Base-by-base conservation (phyloP, 2,797 vertebrate genomes). In the Erpetoichthys calabaricus region DNA sequence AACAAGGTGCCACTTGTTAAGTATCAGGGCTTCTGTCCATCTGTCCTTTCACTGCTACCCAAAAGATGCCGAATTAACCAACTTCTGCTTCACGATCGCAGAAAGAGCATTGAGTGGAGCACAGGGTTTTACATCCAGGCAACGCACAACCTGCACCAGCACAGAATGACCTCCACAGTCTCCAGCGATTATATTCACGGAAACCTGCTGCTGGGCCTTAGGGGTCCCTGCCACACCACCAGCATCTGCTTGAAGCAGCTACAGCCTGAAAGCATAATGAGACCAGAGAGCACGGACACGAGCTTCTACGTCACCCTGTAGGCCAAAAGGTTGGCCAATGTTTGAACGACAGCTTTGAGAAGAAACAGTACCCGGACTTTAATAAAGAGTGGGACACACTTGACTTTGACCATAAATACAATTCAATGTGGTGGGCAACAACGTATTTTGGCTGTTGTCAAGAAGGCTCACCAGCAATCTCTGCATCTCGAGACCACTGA, bases 241-340 rank as follows among this genome's bases (percentile, higher is more conserved):
- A 57, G 45, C 8, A 8, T 51, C 7, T 52, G 45, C 45, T 6
- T 45, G 5, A 58, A 41, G 41, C 43, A 50, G 6, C 45, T 8
- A 7, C 8, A 43, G 51, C 44, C 25, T 9, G 47, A 45, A 45
- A 8, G 57, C 44, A 46, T n/a, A 3, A 42, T 4, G 43, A 44
- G 8, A 53, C 57, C 57, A 43, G 44, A 53, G 45, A 44, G 46
- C 42, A 51, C 2, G 8, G 58, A 59, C 9, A 10, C 8, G 45
- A 57, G 4, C 45, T 49, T 47, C 10, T 58, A 58, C 10, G 51
- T 59, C 45, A 59, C 44, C 44, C 45, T 59, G 51, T 47, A 59
- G 51, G 10, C 53, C 41, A 42, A 25, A 25, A 25, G 25, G 25
- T 25, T 25, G 25, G 25, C 25, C 25, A 25, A 25, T 25, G 25